Evolutionary conservation across 2,888 invertebrate species (phyloP), one percentile per base, ranked within the genome.

Genomic region (Xestia ashworthii): DNA sequence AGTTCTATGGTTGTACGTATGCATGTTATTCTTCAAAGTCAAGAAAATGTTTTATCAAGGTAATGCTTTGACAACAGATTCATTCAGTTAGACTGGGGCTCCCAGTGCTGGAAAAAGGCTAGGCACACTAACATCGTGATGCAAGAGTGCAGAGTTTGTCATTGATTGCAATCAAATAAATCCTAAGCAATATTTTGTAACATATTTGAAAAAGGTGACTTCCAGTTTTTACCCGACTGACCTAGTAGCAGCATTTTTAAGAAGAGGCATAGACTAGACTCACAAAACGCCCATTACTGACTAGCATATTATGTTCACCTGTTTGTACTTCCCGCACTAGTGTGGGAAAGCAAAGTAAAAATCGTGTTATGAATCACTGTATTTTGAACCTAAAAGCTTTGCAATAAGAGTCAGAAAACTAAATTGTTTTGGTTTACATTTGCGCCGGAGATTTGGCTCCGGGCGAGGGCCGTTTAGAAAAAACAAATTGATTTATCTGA

Each of bases 401-500:
- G 65, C 16, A 65, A 44, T 65, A 65, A 44, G 65, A 44, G 44
- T 65, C 44, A 65, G 44, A 44, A 44, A 69, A 82, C 22, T 66
- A 58, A 65, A 73, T 74, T 53, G 67, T 74, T 78, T 78, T 84
- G 19, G 77, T 76, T 81, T 81, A 71, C 60, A 65, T 79, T 76
- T n/a, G 50, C 53, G 62, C 74, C 80, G 84, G 81, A 60, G 71
- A 79, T 81, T 48, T 69, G 55, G 68, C 55, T 19, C 48, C 48
- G 60, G 46, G 44, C 62, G 67, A 68, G 50, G 16, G 48, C 71
- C 75, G 70, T 76, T 65, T 41, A 67, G 16, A 50, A 71, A 32
- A 74, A 81, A 74, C 74, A 81, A 70, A 32, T 55, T 74, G 65
- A 75, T 87, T 80, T 73, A 84, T 79, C 32, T 25, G 38, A 67